Conservation (phyloP, 2,797 vertebrate species). For the Botia kubotai region DNA sequence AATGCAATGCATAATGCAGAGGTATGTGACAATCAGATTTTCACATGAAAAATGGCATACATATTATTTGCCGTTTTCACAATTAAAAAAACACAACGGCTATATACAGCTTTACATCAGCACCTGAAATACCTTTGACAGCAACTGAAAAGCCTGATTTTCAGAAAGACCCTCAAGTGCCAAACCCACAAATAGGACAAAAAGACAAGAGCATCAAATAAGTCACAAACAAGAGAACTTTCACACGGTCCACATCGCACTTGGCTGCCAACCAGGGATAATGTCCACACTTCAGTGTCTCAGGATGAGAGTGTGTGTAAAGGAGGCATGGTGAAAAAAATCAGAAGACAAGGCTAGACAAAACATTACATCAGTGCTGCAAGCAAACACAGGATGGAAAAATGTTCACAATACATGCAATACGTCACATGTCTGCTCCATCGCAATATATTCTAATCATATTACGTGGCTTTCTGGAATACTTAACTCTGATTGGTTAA, state of each 20-base stretch:
- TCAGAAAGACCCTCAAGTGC: constrained; percentile 32
- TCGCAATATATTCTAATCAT: not conserved
- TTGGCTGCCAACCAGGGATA: not conserved
- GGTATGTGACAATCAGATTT: constrained; percentile 3
- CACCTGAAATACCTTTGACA: constrained; percentile 35
- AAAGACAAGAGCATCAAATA: constrained; percentile 15
- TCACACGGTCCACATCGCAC: constrained; percentile 2
- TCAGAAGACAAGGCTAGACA: constrained; percentile 26
- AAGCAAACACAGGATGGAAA: constrained; percentile 7
- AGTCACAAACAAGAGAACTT: constrained; percentile 21
- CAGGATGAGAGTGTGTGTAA: constrained; percentile 17
- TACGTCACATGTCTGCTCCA: not conserved
- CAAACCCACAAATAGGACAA: constrained; percentile 27
- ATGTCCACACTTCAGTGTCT: constrained; percentile 24
- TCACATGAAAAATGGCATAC: not conserved
- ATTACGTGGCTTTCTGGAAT: not conserved
- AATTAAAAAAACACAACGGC: constrained; percentile 6
- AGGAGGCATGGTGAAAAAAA: constrained; percentile 20
- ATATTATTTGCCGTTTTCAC: not conserved
- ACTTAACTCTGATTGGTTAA: not conserved
- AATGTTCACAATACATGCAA: constrained; percentile 9
- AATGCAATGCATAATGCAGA: constrained; percentile 1
- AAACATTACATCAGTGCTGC: constrained; percentile 42
- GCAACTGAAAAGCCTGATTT: constrained; percentile 26
- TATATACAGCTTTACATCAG: constrained; percentile 6